Evolutionary conservation across 2,797 vertebrate species (phyloP).

Genomic region (Mallotus villosus): DNA sequence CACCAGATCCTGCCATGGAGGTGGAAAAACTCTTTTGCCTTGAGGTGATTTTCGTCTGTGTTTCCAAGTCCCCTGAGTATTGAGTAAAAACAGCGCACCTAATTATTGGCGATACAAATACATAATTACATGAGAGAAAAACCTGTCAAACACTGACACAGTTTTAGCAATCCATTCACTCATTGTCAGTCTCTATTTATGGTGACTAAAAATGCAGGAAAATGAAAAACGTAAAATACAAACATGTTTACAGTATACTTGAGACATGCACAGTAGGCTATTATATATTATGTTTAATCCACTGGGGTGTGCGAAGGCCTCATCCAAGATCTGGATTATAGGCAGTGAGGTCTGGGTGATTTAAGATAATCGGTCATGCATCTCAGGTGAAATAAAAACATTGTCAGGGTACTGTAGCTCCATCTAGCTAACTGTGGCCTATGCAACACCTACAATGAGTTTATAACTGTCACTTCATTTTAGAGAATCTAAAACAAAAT

Average conservation of each 20-base stretch:
- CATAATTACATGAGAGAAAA: neutral
- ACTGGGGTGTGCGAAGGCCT: neutral
- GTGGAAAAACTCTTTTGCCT: slow-evolving; percentile 50
- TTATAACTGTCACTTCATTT: no score
- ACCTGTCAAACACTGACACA: slow-evolving; percentile 7
- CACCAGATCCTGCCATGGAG: slow-evolving; percentile 58
- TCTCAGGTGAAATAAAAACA: neutral
- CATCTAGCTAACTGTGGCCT: neutral
- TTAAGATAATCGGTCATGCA: neutral
- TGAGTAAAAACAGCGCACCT: slow-evolving; percentile 28
- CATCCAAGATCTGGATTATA: no score
- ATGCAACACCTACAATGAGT: neutral
- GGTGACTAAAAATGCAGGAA: neutral
- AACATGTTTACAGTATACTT: neutral
- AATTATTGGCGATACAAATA: slow-evolving; percentile 14
- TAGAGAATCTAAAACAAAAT: no score
- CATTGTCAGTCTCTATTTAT: neutral
- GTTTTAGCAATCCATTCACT: neutral
- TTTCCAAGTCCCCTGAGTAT: slow-evolving; percentile 36
- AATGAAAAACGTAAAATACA: neutral
- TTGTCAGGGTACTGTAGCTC: neutral
- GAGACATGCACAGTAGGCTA: neutral
- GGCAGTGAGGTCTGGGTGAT: neutral
- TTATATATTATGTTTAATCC: neutral
- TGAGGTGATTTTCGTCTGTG: slow-evolving; percentile 31